A percentile compares a stretch with the other conserved stretches of the same genome.
phyloP scores from a whole-genome alignment of 2,113 vertebrate species.

The Pelobates fuscus region DNA sequence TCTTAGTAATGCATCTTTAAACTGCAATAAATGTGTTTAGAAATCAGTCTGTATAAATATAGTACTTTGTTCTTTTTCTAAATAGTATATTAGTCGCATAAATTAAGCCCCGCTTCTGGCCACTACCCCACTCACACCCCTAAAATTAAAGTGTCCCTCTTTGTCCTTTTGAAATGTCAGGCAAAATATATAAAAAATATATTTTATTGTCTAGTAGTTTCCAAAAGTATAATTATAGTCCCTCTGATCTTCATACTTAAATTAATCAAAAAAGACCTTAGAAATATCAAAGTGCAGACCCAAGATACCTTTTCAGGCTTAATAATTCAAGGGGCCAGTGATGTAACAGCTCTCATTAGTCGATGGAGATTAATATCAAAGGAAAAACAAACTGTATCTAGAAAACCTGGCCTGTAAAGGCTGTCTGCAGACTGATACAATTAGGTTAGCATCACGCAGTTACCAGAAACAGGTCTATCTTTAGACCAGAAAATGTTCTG shows the following conservation, averaged over 20 bases:
- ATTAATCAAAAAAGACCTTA: constrained; percentile 4
- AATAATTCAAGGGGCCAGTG: neutral
- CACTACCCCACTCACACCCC: no score
- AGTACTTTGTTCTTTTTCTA: no score
- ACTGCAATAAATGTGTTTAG: no score
- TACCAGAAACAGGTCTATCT: neutral
- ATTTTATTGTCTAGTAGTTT: no score
- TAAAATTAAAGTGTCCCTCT: no score
- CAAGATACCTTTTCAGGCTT: neutral
- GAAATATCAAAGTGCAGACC: constrained; percentile 7
- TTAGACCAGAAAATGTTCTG: neutral
- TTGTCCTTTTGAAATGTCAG: no score
- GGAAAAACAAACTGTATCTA: neutral
- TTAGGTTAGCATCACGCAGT: neutral
- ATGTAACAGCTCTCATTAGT: constrained; percentile 22
- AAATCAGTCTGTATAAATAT: no score
- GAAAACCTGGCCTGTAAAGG: neutral
- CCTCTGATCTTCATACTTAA: constrained; percentile 16
- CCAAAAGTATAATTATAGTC: neutral
- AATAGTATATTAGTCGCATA: no score
- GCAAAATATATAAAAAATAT: no score
- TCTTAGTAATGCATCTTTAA: no score
- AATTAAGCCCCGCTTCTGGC: no score
- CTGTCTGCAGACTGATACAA: neutral
- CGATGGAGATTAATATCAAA: neutral